phyloP scores from a whole-genome alignment of 2,113 vertebrate genomes.

The Xyrauchen texanus region DNA sequence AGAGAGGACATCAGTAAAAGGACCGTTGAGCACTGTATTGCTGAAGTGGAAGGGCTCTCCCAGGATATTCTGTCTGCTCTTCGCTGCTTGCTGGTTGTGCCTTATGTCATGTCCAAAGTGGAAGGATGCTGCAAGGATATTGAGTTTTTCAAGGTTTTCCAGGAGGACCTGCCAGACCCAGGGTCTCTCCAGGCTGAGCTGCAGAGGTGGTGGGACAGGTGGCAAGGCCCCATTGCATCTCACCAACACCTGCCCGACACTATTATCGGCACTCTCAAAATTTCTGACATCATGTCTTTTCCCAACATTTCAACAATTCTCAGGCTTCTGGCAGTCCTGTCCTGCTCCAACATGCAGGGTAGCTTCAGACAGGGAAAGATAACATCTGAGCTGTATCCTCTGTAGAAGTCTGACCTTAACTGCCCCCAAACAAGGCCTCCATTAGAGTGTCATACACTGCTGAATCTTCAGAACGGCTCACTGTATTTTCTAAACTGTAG shows the following conservation, averaged over 20 bases:
- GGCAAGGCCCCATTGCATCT: conserved; percentile 66
- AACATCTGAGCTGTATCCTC: conserved; percentile 70
- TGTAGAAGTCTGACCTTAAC: conserved; percentile 62
- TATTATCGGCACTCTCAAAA: conserved; percentile 74
- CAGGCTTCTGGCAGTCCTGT: conserved; percentile 74
- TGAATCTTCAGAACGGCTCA: conserved; percentile 48
- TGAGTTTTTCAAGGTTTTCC: conserved; percentile 69
- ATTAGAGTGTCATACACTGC: conserved; percentile 62
- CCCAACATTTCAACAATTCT: conserved; percentile 77
- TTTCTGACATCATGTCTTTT: conserved; percentile 70
- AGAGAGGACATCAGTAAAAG: conserved; percentile 68
- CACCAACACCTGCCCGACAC: conserved; percentile 69
- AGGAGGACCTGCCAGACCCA: conserved; percentile 75
- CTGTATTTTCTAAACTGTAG: conserved; percentile 57
- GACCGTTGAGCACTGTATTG: conserved; percentile 66
- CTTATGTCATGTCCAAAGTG: conserved; percentile 78
- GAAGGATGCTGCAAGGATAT: conserved; percentile 69
- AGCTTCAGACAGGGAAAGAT: conserved; percentile 71
- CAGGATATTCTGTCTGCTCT: conserved; percentile 71
- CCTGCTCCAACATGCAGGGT: conserved; percentile 73
- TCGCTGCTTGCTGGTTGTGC: conserved; percentile 79
- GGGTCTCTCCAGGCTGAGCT: conserved; percentile 70
- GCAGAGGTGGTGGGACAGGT: conserved; percentile 74
- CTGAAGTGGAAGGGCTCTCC: conserved; percentile 70
- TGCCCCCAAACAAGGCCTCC: conserved; percentile 52